Evolutionary conservation across 2,888 invertebrate species (phyloP), one percentile per base, ranked within the genome.

Genomic region (Papilio gigon): DNA sequence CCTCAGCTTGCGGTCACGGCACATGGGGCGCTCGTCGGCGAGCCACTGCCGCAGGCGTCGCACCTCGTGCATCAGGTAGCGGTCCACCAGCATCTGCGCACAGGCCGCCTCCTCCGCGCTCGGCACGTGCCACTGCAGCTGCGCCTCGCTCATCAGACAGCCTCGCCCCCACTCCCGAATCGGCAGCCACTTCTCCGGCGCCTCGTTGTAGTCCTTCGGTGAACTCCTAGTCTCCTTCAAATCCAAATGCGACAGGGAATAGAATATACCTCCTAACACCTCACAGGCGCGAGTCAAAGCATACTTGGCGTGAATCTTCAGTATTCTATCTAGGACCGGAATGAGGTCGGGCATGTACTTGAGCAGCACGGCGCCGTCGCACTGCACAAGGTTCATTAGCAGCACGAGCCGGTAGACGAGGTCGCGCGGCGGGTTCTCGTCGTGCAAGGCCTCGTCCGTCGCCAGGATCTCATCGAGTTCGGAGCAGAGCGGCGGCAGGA

Each of bases 161-260:
- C 95, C 93, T 70, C 93, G 93, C 0, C 97, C 98, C 98, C 98
- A 98, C 74, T 97, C 95, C 25, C 94, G 93, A 25, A 97, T 93
- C 11, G 96, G 94, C 56, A 97, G 89, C 88, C 95, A 95, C 68
- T 95, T 94, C 69, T 94, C 91, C 0, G 95, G 91, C 0, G 95
- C 94, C 44, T 91, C 89, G 22, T 94, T 94, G 76, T 94, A 95
- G 71, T 94, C 93, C 22, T 91, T 86, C 0, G 93, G 84, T 0
- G 93, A 92, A 80, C 95, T 95, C 75, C 93, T 87, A 88, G 93
- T 93, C 80, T 96, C 94, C 50, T 92, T 87, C 12, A 95, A 92
- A 72, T 93, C 93, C 1, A 95, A 90, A 25, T 88, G 91, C 0
- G 95, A 94, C 30, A 97, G 78, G 65, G 94, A 91, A 73, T 86